Conservation (phyloP, 2,888 invertebrate genomes). For the Drosophila quasianomalipes region DNA sequence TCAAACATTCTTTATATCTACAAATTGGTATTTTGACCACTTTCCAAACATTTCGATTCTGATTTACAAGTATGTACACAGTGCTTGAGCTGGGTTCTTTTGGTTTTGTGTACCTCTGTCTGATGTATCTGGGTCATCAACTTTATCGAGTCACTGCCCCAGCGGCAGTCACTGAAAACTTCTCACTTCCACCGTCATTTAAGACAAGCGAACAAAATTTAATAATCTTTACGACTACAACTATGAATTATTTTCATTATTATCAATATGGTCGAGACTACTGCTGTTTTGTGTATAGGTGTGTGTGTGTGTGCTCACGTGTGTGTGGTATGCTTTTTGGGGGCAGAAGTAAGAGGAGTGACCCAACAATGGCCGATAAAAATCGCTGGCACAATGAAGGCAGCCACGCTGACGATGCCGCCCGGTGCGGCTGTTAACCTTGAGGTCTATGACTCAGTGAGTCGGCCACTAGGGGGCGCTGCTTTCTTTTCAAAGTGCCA, state of each 20-base stretch:
- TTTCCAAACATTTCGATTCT: neutral
- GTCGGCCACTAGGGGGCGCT: slow-evolving; percentile 52
- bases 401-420: slow-evolving; percentile 37
- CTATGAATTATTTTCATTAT: slow-evolving; percentile 77
- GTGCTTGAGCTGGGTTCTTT: neutral
- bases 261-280: slow-evolving; percentile 58
- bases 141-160: slow-evolving; percentile 52
- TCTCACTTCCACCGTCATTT: slow-evolving; percentile 42
- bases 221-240: slow-evolving; percentile 72
- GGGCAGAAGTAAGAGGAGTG: slow-evolving; percentile 28
- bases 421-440: slow-evolving; percentile 75
- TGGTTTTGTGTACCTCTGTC: slow-evolving; percentile 7
- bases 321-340: slow-evolving; percentile 28
- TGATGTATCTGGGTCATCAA: slow-evolving; percentile 63
- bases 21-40: neutral
- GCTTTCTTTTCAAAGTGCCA: slow-evolving; percentile 60
- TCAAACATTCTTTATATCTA: neutral
- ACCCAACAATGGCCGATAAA: slow-evolving; percentile 67
- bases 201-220: slow-evolving; percentile 57
- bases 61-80: slow-evolving; percentile 5
- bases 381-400: slow-evolving; percentile 58
- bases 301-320: slow-evolving; percentile 9
- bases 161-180: slow-evolving; percentile 25
- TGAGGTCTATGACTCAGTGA: slow-evolving; percentile 77
- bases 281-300: slow-evolving; percentile 8